These are phyloP conservation scores for Verasper variegatus DNA, from an alignment of 2,113 vertebrate species.

Conservation along the genomic window DNA sequence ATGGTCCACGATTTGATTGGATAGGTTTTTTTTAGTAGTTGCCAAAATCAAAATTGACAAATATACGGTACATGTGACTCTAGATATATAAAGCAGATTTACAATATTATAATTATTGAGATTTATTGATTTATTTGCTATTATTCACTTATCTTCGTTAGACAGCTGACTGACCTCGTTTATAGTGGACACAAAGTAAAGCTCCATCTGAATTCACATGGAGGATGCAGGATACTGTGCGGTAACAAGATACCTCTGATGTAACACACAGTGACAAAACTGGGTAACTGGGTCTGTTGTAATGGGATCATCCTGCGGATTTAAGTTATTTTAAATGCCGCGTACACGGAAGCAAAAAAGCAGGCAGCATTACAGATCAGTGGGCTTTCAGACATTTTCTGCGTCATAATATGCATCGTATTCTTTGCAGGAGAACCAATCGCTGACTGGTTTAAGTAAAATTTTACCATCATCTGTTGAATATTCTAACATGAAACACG, in stretches of 20 bases:
- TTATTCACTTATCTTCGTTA: no score
- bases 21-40: no score
- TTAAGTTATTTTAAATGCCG: conserved; percentile 77
- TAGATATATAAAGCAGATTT: no score
- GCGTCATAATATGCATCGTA: neutral
- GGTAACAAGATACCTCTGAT: conserved; percentile 67
- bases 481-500: neutral
- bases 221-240: conserved; percentile 49
- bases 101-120: no score
- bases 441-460: neutral
- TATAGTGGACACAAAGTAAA: conserved; percentile 8
- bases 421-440: neutral
- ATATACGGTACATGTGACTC: no score
- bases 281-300: conserved; percentile 80
- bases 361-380: conserved; percentile 11
- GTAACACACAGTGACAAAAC: conserved; percentile 73
- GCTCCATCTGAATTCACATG: conserved; percentile 13
- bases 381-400: neutral
- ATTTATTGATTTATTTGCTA: no score
- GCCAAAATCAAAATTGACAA: no score
- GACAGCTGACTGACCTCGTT: neutral
- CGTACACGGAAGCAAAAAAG: conserved; percentile 11
- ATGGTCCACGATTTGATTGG: no score
- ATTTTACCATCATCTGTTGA: neutral
- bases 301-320: conserved; percentile 82